A percentile compares a stretch with the other conserved stretches of the same genome.
phyloP scores from a whole-genome alignment of 1,140 invertebrate genomes.

The Arctopsyche grandis region DNA sequence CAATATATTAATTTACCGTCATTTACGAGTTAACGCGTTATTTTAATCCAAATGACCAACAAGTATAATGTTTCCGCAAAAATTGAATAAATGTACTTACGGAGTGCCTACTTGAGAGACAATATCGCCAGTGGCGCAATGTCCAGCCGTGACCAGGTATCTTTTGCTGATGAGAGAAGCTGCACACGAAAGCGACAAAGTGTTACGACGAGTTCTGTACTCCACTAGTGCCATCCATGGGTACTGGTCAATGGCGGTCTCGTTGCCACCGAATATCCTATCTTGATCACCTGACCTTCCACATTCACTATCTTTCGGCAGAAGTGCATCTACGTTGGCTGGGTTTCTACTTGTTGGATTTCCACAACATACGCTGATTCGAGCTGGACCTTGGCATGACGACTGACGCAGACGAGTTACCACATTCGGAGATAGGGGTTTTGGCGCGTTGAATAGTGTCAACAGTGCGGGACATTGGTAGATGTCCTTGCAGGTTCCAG shows the following conservation, averaged over 20 bases:
- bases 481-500: slow-evolving; percentile 59
- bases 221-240: slow-evolving; percentile 73
- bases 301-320: slow-evolving; percentile 55
- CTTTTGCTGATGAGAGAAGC: slow-evolving; percentile 58
- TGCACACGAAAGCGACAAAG: slow-evolving; percentile 52
- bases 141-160: slow-evolving; percentile 61
- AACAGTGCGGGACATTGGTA: slow-evolving; percentile 58
- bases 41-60: no score
- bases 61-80: no score
- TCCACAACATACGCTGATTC: slow-evolving; percentile 18
- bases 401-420: slow-evolving; percentile 19
- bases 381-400: not conserved
- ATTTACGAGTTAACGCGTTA: no score
- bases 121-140: slow-evolving; percentile 56
- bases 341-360: not conserved
- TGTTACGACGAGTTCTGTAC: slow-evolving; percentile 57
- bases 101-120: slow-evolving; percentile 48
- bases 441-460: slow-evolving; percentile 55
- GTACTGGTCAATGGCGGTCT: slow-evolving; percentile 67
- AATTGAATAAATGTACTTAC: slow-evolving; percentile 50
- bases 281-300: slow-evolving; percentile 56
- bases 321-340: slow-evolving; percentile 24
- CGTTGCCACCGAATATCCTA: slow-evolving; percentile 69
- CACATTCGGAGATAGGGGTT: slow-evolving; percentile 28
- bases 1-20: no score